Conservation (phyloP, 2,113 vertebrate genomes). For the Pardalotus punctatus region DNA sequence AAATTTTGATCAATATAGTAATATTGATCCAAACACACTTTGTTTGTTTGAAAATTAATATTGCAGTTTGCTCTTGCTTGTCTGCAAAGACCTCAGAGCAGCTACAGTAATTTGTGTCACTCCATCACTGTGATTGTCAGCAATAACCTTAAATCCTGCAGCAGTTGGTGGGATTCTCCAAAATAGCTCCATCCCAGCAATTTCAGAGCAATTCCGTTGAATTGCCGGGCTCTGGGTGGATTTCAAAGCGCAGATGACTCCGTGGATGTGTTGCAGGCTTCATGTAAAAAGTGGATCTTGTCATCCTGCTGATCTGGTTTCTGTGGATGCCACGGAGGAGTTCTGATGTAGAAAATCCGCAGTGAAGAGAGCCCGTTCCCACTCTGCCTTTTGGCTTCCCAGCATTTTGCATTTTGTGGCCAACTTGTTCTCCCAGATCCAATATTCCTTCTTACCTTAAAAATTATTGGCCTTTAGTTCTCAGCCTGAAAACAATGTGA, state of each 20-base stretch:
- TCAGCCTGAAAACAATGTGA: neutral
- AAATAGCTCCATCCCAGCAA: neutral
- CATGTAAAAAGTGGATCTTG: neutral
- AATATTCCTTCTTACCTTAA: neutral
- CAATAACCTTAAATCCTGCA: neutral
- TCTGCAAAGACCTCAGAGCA: neutral
- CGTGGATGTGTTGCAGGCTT: neutral
- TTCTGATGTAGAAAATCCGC: neutral
- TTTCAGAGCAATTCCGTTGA: neutral
- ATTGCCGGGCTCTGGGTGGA: neutral
- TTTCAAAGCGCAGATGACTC: neutral
- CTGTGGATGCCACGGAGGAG: neutral
- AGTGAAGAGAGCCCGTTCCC: neutral
- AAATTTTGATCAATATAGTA: neutral
- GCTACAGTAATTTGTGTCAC: neutral
- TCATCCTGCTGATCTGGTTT: neutral
- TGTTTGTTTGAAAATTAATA: neutral
- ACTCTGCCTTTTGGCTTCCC: neutral
- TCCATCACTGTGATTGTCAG: neutral
- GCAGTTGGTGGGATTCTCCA: neutral
- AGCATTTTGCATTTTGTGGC: neutral
- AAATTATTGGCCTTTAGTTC: neutral
- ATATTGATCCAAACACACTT: neutral
- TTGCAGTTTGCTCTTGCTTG: neutral
- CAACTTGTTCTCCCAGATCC: neutral